Evolutionary conservation across 2,888 invertebrate species (phyloP).

Genomic region (Brenthis daphne): DNA sequence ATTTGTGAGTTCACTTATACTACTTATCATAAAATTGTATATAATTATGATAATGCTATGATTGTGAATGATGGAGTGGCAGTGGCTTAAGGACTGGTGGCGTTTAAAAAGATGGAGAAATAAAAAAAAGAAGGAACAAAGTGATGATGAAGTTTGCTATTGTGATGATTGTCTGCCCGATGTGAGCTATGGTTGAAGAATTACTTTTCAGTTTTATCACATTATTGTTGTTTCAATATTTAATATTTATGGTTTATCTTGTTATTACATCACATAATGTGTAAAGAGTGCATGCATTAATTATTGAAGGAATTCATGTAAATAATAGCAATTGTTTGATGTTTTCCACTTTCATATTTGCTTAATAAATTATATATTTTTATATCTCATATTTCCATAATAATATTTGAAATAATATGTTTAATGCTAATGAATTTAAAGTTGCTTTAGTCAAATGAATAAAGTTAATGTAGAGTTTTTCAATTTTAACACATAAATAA

Average conservation of each 20-base stretch:
- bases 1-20: constrained; percentile 55
- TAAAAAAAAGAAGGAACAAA: constrained; percentile 76
- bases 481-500: too few species aligned
- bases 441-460: too few species aligned
- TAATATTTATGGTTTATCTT: constrained; percentile 13
- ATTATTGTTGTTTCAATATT: background rate
- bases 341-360: background rate
- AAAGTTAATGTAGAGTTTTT: too few species aligned
- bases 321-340: background rate
- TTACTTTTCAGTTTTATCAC: constrained; percentile 11
- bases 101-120: constrained; percentile 86
- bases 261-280: constrained; percentile 25
- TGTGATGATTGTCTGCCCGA: constrained; percentile 88
- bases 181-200: constrained; percentile 55
- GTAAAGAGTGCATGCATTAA: constrained; percentile 3
- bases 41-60: constrained; percentile 55
- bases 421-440: too few species aligned
- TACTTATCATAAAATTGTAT: constrained; percentile 58
- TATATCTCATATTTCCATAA: too few species aligned
- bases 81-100: constrained; percentile 92
- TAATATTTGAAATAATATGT: too few species aligned
- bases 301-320: background rate
- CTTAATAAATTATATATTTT: too few species aligned
- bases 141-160: constrained; percentile 86
- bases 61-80: constrained; percentile 86